Evolutionary conservation across 2,888 invertebrate species (phyloP).

Genomic region (Coenonympha glycerion): DNA sequence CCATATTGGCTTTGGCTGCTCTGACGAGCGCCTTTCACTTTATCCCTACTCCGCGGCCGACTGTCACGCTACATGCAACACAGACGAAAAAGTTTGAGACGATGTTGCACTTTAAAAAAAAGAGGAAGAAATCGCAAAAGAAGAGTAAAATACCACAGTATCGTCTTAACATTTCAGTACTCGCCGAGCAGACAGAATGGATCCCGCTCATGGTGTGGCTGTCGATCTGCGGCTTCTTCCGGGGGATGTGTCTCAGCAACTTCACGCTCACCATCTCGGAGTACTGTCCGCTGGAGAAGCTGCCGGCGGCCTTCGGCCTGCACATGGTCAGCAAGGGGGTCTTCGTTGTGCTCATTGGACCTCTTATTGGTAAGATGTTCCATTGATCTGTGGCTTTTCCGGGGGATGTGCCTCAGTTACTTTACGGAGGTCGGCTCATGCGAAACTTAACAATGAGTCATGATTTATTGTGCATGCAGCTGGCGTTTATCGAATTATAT

Average conservation of each 20-base stretch:
- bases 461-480: too few species aligned
- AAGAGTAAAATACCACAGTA: background rate
- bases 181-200: slow-evolving; percentile 84
- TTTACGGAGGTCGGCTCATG: too few species aligned
- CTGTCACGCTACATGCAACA: too few species aligned
- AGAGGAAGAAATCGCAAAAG: too few species aligned
- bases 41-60: too few species aligned
- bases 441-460: too few species aligned
- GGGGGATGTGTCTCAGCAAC: slow-evolving; percentile 86
- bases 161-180: slow-evolving; percentile 62
- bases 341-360: slow-evolving; percentile 81
- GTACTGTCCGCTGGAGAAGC: slow-evolving; percentile 81
- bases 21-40: too few species aligned
- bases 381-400: slow-evolving; percentile 86
- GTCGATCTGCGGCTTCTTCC: slow-evolving; percentile 85
- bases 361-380: slow-evolving; percentile 76
- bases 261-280: slow-evolving; percentile 87
- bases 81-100: too few species aligned
- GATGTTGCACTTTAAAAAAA: too few species aligned
- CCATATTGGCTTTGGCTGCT: too few species aligned
- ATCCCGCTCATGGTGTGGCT: slow-evolving; percentile 81
- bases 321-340: slow-evolving; percentile 86
- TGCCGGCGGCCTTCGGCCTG: slow-evolving; percentile 85
- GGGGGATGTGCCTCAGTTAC: slow-evolving; percentile 86
- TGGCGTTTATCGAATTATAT: too few species aligned